Percentiles rank a stretch among this genome's conserved stretches.
phyloP scores from a whole-genome alignment of 2,797 vertebrate species.

The Chiloscyllium punctatum region DNA sequence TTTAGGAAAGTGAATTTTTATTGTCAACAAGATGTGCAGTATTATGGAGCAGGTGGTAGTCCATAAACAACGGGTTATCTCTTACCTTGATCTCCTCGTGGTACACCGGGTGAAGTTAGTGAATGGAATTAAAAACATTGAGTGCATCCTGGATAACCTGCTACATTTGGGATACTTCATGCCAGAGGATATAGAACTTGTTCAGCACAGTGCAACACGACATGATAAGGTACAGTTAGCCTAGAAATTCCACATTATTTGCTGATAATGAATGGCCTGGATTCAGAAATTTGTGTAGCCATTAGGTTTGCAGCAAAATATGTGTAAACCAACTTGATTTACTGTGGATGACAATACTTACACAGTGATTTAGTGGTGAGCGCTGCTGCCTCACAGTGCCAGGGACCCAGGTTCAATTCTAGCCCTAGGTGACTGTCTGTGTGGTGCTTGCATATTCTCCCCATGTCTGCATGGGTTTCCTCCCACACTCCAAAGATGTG shows the following conservation, averaged over 20 bases:
- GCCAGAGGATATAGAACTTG: not conserved
- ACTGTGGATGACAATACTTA: not conserved
- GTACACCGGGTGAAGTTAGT: not conserved
- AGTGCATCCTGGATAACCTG: conserved; percentile 26
- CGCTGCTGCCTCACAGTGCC: too few relatives aligned
- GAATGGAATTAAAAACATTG: conserved; percentile 35
- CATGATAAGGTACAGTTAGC: not conserved
- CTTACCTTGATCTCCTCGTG: not conserved
- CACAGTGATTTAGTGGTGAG: too few relatives aligned
- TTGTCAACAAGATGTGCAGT: not conserved
- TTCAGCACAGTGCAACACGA: conserved; percentile 12
- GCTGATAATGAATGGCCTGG: not conserved
- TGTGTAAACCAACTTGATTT: not conserved
- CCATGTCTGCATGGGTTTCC: too few relatives aligned
- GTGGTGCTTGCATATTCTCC: too few relatives aligned
- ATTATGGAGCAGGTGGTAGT: not conserved
- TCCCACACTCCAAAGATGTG: too few relatives aligned
- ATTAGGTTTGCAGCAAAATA: not conserved
- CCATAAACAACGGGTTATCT: not conserved
- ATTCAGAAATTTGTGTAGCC: not conserved
- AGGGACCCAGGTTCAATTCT: too few relatives aligned
- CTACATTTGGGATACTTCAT: not conserved
- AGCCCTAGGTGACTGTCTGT: too few relatives aligned
- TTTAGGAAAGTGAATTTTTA: not conserved
- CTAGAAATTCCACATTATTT: not conserved